Percentiles rank a stretch among this genome's conserved stretches.
Conservation (phyloP, 1,140 invertebrate species). For the Diprion similis region DNA sequence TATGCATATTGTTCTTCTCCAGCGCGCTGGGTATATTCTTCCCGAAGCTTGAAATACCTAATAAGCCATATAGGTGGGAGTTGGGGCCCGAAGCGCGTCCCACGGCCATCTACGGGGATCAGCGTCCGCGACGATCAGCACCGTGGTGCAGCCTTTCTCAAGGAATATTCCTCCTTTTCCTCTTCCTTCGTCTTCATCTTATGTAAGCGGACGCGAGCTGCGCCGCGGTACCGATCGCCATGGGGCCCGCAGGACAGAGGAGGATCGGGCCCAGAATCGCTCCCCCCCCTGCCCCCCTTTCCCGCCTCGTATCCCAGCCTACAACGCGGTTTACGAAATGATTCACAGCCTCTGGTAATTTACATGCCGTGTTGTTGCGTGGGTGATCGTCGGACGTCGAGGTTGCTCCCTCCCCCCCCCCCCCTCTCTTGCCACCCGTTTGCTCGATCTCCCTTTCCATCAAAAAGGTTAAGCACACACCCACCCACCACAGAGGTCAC, state of each 20-base stretch:
- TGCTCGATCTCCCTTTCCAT: slow-evolving; percentile 38
- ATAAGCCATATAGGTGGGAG: slow-evolving; percentile 58
- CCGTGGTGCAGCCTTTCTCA: slow-evolving; percentile 39
- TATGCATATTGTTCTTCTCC: slow-evolving; percentile 33
- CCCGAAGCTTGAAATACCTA: slow-evolving; percentile 41
- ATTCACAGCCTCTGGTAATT: slow-evolving; percentile 62
- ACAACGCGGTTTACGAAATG: slow-evolving; percentile 47
- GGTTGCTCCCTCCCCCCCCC: slow-evolving; percentile 35
- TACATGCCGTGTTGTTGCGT: slow-evolving; percentile 58
- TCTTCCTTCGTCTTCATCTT: slow-evolving; percentile 19
- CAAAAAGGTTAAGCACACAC: slow-evolving; percentile 61
- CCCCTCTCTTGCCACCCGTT: slow-evolving; percentile 30
- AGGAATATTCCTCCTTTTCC: slow-evolving; percentile 32
- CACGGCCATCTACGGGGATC: slow-evolving; percentile 54
- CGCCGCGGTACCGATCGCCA: slow-evolving; percentile 28
- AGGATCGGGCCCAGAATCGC: not conserved
- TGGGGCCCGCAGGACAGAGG: not conserved
- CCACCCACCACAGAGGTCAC: slow-evolving; percentile 46
- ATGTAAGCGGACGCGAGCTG: slow-evolving; percentile 30
- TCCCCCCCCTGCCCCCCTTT: not conserved
- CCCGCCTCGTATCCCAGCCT: slow-evolving; percentile 16
- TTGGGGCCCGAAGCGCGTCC: slow-evolving; percentile 53
- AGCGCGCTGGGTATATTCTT: not conserved
- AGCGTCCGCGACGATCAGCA: slow-evolving; percentile 26
- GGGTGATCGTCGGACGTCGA: slow-evolving; percentile 50